Evolutionary conservation across 2,888 invertebrate species (phyloP).

Genomic region (Trichogramma evanescens): DNA sequence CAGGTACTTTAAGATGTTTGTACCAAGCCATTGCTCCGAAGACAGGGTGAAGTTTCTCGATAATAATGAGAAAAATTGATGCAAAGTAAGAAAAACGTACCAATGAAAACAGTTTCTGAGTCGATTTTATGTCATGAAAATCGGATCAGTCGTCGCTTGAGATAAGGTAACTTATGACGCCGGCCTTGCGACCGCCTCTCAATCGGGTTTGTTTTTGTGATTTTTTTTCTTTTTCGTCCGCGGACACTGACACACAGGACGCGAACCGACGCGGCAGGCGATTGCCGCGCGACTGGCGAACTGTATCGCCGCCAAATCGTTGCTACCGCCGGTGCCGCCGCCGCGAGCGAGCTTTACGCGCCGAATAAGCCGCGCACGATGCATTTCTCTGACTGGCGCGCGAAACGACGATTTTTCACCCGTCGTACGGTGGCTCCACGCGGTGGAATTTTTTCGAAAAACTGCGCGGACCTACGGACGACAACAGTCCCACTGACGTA

Average conservation of each 20-base stretch:
- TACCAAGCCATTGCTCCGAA: no score
- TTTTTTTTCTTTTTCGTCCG: not conserved
- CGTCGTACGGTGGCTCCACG: no score
- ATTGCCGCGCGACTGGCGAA: slow-evolving; percentile 23
- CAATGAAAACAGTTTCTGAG: not conserved
- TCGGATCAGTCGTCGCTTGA: no score
- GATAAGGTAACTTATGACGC: not conserved
- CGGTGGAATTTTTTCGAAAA: no score
- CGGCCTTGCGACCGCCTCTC: not conserved
- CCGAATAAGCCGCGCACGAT: not conserved
- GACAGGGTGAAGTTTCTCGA: no score
- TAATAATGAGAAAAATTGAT: no score
- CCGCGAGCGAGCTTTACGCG: not conserved
- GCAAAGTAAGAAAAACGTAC: no score
- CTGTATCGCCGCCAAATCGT: slow-evolving; percentile 22
- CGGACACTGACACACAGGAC: not conserved
- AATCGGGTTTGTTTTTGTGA: not conserved
- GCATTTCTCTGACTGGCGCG: no score
- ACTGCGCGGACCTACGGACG: no score
- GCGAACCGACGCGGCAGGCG: slow-evolving; percentile 18
- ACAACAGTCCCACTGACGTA: no score
- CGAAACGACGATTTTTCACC: no score
- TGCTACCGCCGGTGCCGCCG: not conserved
- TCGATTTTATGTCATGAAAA: slow-evolving; percentile 13
- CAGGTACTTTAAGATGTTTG: no score